A percentile compares a stretch with the other conserved stretches of the same genome.
Evolutionary conservation across 2,113 vertebrate species (phyloP).

Genomic region (Girardinichthys multiradiatus): DNA sequence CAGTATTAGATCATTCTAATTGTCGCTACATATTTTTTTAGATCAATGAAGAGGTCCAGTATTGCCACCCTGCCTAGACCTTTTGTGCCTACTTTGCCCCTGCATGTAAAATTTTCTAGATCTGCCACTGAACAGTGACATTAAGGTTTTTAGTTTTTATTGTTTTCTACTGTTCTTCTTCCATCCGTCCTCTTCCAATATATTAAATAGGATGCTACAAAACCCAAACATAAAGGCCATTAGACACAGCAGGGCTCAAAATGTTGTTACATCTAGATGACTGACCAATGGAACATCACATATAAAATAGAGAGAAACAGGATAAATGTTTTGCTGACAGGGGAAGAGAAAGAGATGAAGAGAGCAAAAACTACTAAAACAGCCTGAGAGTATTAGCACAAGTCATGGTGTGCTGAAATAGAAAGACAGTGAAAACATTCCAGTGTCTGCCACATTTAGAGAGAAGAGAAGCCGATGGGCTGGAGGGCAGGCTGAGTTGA

Average conservation of each 20-base stretch:
- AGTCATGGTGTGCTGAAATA: constrained; percentile 42
- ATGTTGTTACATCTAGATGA: neutral
- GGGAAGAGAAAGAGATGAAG: neutral
- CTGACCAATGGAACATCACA: no score
- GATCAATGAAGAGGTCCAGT: no score
- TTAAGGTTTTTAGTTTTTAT: neutral
- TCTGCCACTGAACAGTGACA: no score
- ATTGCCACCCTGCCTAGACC: no score
- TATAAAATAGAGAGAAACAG: no score
- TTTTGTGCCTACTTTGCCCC: no score
- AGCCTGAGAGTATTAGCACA: constrained; percentile 15
- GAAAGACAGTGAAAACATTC: constrained; percentile 71
- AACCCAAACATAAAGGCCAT: neutral
- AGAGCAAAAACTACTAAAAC: constrained; percentile 6
- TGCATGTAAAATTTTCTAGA: no score
- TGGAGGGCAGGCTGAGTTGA: constrained; percentile 24
- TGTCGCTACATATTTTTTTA: no score
- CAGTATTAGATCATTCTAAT: no score
- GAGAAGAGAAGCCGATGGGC: constrained; percentile 4
- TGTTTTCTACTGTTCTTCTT: neutral
- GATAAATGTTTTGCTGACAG: neutral
- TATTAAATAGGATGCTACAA: neutral
- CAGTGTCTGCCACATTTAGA: constrained; percentile 57
- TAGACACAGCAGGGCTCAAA: neutral
- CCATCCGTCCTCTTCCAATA: neutral